Evolutionary conservation across 2,888 invertebrate genomes (phyloP), one percentile per base, ranked within the genome.

Genomic region (Diaprepes abbreviatus): DNA sequence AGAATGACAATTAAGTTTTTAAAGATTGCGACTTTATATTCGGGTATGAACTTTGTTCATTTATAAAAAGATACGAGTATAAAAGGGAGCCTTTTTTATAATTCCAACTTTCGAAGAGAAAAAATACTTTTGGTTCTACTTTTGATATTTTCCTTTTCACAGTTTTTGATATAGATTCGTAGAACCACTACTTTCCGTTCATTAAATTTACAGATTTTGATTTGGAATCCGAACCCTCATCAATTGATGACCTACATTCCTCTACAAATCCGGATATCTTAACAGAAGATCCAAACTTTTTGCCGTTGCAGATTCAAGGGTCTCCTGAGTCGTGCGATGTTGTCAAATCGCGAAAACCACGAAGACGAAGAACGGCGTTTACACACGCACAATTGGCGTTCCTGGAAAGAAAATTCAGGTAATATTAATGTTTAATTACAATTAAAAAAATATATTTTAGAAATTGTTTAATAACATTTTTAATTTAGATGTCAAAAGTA

Each of bases 371-470:
- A 66, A 96, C 96, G 0, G 96, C 96, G 0, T 97, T 97, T 86
- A 97, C 96, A 1, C 96, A 97, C 81, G 94, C 96, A 0, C 97
- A 97, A 84, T 87, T 97, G 59, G 95, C 95, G 0, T 96, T 94
- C 83, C 85, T 97, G 75, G 96, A 97, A 85, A 87, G 96, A 76
- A 95, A 96, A 85, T 97, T 97, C 83, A 28, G 70, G 70, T 70
- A 60, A 43, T 10, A 4, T 38, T 55, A 5, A 21, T 12, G n/a
- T 45, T 21, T 50, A 1, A 19, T 19, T 12, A 50, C 10, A 21
- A 12, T 50, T 21, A 50, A 6, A 50, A n/a, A n/a, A 5, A 24
- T 10, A 7, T 21, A 24, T 14, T 45, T 17, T 19, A n/a, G n/a
- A n/a, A n/a, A n/a, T n/a, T n/a, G n/a, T n/a, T n/a, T n/a, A n/a